A percentile compares a stretch with the other conserved stretches of the same genome.
These are phyloP conservation scores for Oncorhynchus keta DNA, from an alignment of 2,113 vertebrate species.

Conservation along the genomic window DNA sequence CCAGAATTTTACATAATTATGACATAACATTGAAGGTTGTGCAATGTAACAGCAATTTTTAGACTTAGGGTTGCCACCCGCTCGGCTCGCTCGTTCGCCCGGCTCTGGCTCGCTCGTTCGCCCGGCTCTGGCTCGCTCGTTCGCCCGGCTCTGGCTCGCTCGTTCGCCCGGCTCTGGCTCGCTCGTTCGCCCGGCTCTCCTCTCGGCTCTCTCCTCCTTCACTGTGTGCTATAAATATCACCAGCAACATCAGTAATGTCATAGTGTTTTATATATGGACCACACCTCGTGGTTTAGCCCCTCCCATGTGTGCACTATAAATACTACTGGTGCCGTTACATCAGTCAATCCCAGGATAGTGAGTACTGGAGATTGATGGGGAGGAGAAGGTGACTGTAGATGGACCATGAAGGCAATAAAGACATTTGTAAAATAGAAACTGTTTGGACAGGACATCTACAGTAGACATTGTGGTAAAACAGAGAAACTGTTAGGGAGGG, in stretches of 20 bases:
- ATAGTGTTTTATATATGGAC: slow-evolving; percentile 28
- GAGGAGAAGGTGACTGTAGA: not conserved
- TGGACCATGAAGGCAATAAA: slow-evolving; percentile 17
- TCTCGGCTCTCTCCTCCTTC: slow-evolving; percentile 4
- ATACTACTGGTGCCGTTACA: slow-evolving; percentile 29
- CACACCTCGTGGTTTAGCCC: slow-evolving; percentile 19
- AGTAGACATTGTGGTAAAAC: no score
- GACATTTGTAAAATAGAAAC: no score
- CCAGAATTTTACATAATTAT: no score
- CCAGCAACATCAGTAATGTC: slow-evolving; percentile 59
- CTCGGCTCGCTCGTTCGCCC: no score
- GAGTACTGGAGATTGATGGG: not conserved
- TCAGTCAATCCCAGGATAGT: slow-evolving; percentile 11
- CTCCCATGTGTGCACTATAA: slow-evolving; percentile 39
- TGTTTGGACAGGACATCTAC: slow-evolving; percentile 29
- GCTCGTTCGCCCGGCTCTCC: not conserved
- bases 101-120: no score
- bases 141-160: no score
- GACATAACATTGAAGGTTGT: no score
- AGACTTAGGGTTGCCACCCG: no score
- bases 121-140: no score
- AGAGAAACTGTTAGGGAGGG: no score
- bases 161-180: no score
- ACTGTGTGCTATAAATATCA: slow-evolving; percentile 43
- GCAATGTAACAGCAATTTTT: no score